A percentile compares a stretch with the other conserved stretches of the same genome.
These are phyloP conservation scores for Echiichthys vipera DNA, from an alignment of 2,797 vertebrate species.

Conservation along the genomic window DNA sequence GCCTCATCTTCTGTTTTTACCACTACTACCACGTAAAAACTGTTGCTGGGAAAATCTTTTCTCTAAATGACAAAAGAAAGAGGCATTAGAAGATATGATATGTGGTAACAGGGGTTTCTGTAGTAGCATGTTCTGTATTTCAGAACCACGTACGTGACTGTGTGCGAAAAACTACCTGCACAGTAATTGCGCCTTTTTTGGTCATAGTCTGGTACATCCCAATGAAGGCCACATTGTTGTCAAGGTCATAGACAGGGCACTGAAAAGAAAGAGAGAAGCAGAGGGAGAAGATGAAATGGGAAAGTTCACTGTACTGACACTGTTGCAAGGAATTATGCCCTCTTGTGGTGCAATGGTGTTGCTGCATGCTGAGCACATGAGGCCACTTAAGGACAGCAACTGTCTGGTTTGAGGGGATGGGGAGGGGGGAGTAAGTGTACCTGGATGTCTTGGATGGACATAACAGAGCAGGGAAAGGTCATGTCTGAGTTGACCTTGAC, in stretches of 20 bases:
- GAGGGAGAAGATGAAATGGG: not conserved
- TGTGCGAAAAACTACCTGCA: conserved; percentile 87
- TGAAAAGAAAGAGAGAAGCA: conserved; percentile 47
- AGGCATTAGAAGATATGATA: not conserved
- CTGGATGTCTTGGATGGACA: conserved; percentile 97
- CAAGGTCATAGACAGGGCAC: conserved; percentile 97
- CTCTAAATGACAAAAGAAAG: conserved; percentile 79
- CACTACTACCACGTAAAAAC: conserved; percentile 97
- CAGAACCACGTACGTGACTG: not conserved
- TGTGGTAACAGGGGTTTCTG: not conserved
- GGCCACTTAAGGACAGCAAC: conserved; percentile 30
- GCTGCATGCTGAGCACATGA: conserved; percentile 17
- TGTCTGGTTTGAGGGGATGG: not conserved
- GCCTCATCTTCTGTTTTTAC: conserved; percentile 97
- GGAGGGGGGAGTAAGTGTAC: conserved; percentile 68
- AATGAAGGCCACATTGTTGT: conserved; percentile 98
- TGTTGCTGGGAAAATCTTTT: conserved; percentile 96
- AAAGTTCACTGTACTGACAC: not conserved
- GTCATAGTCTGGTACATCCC: conserved; percentile 99
- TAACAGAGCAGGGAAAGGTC: conserved; percentile 95
- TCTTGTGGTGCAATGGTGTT: conserved; percentile 16
- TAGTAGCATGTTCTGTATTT: not conserved
- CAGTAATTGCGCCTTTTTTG: conserved; percentile 96
- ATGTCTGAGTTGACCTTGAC: conserved; percentile 94
- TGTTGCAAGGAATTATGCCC: not conserved